A percentile compares a stretch with the other conserved stretches of the same genome.
Evolutionary conservation across 2,888 invertebrate species (phyloP).

Genomic region (Osmoderma eremita): DNA sequence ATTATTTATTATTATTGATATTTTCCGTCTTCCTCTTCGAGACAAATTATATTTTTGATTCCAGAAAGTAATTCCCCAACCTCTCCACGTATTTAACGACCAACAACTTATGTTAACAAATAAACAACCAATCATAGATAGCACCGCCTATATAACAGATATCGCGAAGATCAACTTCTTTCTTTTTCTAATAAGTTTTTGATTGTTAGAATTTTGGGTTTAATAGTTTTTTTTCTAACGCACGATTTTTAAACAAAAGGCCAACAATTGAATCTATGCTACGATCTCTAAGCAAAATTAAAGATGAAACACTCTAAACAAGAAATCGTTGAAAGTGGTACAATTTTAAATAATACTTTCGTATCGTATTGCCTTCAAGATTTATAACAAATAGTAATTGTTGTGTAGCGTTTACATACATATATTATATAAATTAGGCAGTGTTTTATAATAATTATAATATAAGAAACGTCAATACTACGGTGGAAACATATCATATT

Average conservation of each 20-base stretch:
- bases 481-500: conserved; percentile 19
- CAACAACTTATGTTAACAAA: conserved; percentile 43
- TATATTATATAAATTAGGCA: conserved; percentile 41
- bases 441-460: conserved; percentile 39
- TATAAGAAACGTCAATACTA: conserved; percentile 28
- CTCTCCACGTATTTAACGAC: conserved; percentile 39
- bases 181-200: neutral
- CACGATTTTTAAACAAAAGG: too few species aligned
- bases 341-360: too few species aligned
- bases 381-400: too few species aligned
- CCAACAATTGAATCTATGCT: too few species aligned
- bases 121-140: conserved; percentile 42
- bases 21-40: conserved; percentile 25
- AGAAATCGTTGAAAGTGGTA: too few species aligned
- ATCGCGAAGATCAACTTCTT: conserved; percentile 21
- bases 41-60: conserved; percentile 37
- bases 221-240: too few species aligned
- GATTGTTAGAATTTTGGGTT: neutral
- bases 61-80: conserved; percentile 38
- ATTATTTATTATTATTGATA: conserved; percentile 22
- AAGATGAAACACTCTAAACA: too few species aligned
- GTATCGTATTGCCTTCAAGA: too few species aligned
- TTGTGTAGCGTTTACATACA: too few species aligned
- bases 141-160: conserved; percentile 43
- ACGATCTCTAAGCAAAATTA: too few species aligned